These are phyloP conservation scores for Andrena bicolor DNA, from an alignment of 2,888 invertebrate species.

Conservation along the genomic window DNA sequence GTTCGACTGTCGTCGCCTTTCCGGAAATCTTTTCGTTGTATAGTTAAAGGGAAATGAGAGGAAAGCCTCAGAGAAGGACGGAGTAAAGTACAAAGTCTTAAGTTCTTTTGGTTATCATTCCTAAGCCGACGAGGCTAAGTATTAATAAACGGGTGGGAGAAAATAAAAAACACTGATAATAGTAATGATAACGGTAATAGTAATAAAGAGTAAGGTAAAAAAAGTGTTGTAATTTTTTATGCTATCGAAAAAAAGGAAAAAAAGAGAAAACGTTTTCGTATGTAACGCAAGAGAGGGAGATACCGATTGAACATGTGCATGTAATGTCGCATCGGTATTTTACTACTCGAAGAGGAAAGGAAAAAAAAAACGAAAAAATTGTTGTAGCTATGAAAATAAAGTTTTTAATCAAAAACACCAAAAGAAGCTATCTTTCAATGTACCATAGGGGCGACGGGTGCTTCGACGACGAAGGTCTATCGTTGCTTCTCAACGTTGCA, in stretches of 20 bases:
- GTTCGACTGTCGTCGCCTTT: neutral
- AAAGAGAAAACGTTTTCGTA: conserved; percentile 18
- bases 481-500: neutral
- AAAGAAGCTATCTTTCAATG: conserved; percentile 49
- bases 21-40: neutral
- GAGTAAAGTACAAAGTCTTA: conserved; percentile 49
- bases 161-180: neutral
- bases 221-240: conserved; percentile 57
- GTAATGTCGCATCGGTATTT: conserved; percentile 51
- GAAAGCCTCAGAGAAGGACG: conserved; percentile 12
- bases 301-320: conserved; percentile 38
- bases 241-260: neutral
- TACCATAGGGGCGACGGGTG: conserved; percentile 38
- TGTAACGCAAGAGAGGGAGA: conserved; percentile 29
- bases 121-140: conserved; percentile 41
- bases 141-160: conserved; percentile 12
- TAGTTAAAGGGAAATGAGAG: conserved; percentile 8
- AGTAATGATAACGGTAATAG: neutral
- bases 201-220: conserved; percentile 3
- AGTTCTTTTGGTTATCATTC: conserved; percentile 31
- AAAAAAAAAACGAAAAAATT: conserved; percentile 26
- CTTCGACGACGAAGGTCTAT: conserved; percentile 5
- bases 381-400: conserved; percentile 64
- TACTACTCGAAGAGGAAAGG: conserved; percentile 12
- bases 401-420: conserved; percentile 49